phyloP scores from a whole-genome alignment of 2,797 vertebrate genomes.

The Amblyraja radiata region DNA sequence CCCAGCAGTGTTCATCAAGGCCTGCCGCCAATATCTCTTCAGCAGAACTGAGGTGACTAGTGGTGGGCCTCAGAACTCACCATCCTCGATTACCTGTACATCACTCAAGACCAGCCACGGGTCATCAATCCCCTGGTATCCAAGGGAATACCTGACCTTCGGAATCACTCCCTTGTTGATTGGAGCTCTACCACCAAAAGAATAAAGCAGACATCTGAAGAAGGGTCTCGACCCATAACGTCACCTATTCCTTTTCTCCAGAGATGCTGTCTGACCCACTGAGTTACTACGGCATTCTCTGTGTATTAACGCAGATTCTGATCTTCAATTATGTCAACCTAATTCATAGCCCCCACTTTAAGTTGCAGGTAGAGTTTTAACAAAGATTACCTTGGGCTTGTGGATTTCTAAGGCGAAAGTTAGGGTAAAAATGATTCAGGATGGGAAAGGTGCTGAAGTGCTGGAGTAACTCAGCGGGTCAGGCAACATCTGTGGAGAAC shows the following conservation, averaged over 20 bases:
- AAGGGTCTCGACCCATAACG: too few relatives aligned
- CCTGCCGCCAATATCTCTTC: neutral
- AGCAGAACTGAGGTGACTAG: neutral
- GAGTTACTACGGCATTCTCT: too few relatives aligned
- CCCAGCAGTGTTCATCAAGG: neutral
- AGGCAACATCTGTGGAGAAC: too few relatives aligned
- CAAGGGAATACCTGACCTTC: neutral
- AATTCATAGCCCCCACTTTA: neutral
- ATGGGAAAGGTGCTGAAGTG: neutral
- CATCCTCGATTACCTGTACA: neutral
- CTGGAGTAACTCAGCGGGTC: too few relatives aligned
- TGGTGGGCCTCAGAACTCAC: neutral
- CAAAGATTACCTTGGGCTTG: too few relatives aligned
- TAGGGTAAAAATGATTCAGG: neutral
- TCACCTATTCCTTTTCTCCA: too few relatives aligned
- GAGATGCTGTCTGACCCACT: too few relatives aligned
- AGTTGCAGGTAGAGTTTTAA: neutral
- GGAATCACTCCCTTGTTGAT: neutral
- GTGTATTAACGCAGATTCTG: neutral
- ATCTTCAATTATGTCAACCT: neutral
- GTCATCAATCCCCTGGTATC: neutral
- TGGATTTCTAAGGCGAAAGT: neutral
- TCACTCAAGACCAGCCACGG: neutral
- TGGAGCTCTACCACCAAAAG: neutral
- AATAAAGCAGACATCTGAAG: too few relatives aligned